These are phyloP conservation scores for Drosophila ogumai DNA, from an alignment of 1,140 invertebrate genomes.

Conservation along the genomic window DNA sequence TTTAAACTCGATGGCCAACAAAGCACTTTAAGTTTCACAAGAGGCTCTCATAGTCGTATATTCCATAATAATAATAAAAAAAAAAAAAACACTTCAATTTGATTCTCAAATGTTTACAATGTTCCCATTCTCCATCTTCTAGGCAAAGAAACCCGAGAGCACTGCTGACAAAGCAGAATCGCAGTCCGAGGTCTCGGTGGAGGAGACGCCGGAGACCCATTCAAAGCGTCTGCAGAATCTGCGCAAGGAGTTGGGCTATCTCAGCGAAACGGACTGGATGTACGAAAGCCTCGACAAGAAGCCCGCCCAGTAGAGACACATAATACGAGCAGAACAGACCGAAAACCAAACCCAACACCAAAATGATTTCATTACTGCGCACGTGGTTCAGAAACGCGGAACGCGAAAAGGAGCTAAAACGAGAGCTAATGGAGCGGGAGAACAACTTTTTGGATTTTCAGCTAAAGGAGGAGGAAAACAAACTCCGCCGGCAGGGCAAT, in stretches of 20 bases:
- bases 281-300: constrained; percentile 86
- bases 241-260: constrained; percentile 88
- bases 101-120: constrained; percentile 12
- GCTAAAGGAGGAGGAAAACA: constrained; percentile 12
- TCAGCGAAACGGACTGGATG: constrained; percentile 89
- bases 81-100: not conserved
- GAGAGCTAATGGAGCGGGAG: constrained; percentile 66
- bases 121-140: not conserved
- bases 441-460: constrained; percentile 59
- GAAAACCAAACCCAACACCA: not conserved
- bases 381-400: constrained; percentile 3
- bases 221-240: constrained; percentile 88
- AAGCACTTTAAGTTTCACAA: not conserved
- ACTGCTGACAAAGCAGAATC: constrained; percentile 55
- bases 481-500: not conserved
- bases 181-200: constrained; percentile 43
- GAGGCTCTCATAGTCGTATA: not conserved
- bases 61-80: too few species aligned
- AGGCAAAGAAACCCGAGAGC: constrained; percentile 71
- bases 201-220: constrained; percentile 85
- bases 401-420: constrained; percentile 3
- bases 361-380: constrained; percentile 14
- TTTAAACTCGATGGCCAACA: not conserved
- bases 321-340: not conserved
- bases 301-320: constrained; percentile 43